Evolutionary conservation across 2,113 vertebrate genomes (phyloP).

Genomic region (Dasypus novemcinctus): DNA sequence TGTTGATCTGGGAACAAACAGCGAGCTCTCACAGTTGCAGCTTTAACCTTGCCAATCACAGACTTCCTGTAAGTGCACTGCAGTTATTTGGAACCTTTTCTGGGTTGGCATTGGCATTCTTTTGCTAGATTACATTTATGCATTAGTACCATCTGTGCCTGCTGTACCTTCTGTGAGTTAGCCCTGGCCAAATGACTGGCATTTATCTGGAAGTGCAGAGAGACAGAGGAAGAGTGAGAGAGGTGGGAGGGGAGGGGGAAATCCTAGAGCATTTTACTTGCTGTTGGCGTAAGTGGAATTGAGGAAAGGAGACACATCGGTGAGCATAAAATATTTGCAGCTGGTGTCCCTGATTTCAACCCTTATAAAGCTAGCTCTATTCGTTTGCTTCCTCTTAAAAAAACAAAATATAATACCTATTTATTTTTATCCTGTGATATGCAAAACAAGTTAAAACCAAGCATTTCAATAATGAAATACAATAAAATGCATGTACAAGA

Average conservation of each 20-base stretch:
- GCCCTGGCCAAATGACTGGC: slow-evolving; percentile 95
- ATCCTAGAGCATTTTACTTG: slow-evolving; percentile 86
- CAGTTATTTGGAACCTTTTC: slow-evolving; percentile 95
- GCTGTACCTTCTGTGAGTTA: slow-evolving; percentile 95
- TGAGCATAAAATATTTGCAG: slow-evolving; percentile 85
- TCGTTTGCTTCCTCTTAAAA: not conserved
- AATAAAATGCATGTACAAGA: slow-evolving; percentile 44
- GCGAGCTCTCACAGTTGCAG: slow-evolving; percentile 80
- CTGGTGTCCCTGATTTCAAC: slow-evolving; percentile 62
- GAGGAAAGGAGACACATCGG: slow-evolving; percentile 50
- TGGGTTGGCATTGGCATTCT: slow-evolving; percentile 91
- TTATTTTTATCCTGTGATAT: slow-evolving; percentile 47
- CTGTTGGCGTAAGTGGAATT: slow-evolving; percentile 77
- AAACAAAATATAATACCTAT: not conserved
- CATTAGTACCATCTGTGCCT: slow-evolving; percentile 99
- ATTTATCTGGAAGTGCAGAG: slow-evolving; percentile 91
- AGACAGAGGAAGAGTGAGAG: not conserved
- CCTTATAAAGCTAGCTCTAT: not conserved
- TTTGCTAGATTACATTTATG: slow-evolving; percentile 98
- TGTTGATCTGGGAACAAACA: slow-evolving; percentile 84
- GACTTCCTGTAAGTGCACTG: slow-evolving; percentile 89
- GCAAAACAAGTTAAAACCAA: slow-evolving; percentile 35
- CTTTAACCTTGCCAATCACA: slow-evolving; percentile 88
- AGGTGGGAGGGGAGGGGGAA: slow-evolving; percentile 66
- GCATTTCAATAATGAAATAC: slow-evolving; percentile 49